These are phyloP conservation scores for Redunca redunca DNA, from an alignment of 2,113 vertebrate species.

Conservation along the genomic window DNA sequence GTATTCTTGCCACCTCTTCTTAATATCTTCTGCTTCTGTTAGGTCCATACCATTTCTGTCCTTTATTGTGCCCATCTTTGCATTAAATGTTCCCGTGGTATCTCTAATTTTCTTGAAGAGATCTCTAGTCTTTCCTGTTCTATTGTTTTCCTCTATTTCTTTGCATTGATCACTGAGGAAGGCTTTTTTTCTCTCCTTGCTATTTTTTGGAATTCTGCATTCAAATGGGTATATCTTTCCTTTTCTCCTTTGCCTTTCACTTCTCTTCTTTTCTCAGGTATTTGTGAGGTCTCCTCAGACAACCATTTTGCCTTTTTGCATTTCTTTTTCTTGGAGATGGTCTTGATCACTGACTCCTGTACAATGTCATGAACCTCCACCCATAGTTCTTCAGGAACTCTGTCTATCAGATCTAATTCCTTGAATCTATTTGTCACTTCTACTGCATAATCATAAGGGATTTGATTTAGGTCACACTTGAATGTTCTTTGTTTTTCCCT, in stretches of 20 bases:
- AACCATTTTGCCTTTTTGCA: background rate
- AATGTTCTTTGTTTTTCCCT: background rate
- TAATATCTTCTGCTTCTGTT: too few relatives aligned
- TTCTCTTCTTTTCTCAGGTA: background rate
- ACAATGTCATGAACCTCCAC: background rate
- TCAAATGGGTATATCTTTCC: background rate
- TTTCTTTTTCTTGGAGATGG: background rate
- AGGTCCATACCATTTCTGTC: too few relatives aligned
- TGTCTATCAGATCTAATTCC: background rate
- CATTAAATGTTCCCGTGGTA: too few relatives aligned
- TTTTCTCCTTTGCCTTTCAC: background rate
- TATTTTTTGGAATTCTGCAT: background rate
- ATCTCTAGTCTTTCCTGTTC: too few relatives aligned
- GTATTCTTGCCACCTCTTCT: too few relatives aligned
- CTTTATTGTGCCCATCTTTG: too few relatives aligned
- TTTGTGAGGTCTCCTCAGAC: background rate
- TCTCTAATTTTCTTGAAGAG: too few relatives aligned
- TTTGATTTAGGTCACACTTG: background rate
- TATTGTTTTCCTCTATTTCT: too few relatives aligned
- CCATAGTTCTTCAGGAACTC: background rate
- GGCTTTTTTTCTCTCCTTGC: background rate
- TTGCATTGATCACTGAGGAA: background rate
- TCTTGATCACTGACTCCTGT: background rate
- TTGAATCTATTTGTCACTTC: background rate
- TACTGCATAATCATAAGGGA: background rate